Base-by-base conservation (phyloP, 2,113 vertebrate species). In the Bos indicus region DNA sequence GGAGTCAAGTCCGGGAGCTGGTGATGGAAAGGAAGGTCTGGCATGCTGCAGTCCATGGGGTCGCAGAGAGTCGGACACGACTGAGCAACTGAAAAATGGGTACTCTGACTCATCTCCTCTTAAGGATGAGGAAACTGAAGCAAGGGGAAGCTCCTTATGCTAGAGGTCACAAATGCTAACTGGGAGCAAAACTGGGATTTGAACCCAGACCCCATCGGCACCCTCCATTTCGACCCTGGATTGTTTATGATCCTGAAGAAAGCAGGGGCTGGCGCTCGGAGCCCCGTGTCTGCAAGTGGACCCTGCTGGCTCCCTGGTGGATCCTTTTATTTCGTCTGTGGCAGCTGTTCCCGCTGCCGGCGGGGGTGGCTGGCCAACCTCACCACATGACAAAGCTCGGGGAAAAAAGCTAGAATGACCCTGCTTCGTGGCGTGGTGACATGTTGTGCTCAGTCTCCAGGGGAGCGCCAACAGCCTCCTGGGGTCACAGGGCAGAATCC, bases 231-330 rank as follows among this genome's bases (percentile, higher is more conserved):
- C 13, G 0, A 11, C 16, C 7, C 33, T 30, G 40, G 28, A 4
- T 78, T 19, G 15, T 40, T 21, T 6, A 82, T 19, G 46, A 43
- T 36, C 48, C 43, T 7, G 1, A 40, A 84, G 40, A 81, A 40
- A 40, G 7, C 60, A 9, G 33, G 6, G 71, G 10, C 67, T 14
- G 21, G 43, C 19, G 14, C 25, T 19, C 30, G 2, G 30, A 56
- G 12, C 46, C 16, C 36, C 5, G 26, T 40, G 52, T 43, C 59
- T 40, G 1, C 21, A 1, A 0, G 0, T 9, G 78, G 30, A 7
- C 36, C 33, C 52, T 7, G 23, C 74, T 54, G 1, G 1, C 30
- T 56, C 94, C 64, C 84, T 16, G 2, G 23, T 36, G 90, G 62
- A 28, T 0, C 8, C 46, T 62, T 57, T 85, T 5, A 14, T 36